Percentiles rank a stretch among this genome's conserved stretches.
Conservation (phyloP, 1,140 invertebrate genomes). For the Eueides isabella region DNA sequence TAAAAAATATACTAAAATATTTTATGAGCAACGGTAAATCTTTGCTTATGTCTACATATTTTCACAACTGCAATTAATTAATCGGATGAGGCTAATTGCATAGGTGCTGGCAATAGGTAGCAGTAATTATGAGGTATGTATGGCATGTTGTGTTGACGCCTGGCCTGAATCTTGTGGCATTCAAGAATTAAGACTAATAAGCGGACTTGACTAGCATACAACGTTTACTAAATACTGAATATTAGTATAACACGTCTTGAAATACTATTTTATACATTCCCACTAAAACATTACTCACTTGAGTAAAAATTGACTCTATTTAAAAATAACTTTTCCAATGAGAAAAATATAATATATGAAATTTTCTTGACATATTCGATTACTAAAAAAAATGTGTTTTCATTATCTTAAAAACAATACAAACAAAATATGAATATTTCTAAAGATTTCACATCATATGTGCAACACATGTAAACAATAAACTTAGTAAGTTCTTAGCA, state of each 20-base stretch:
- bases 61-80: conserved; percentile 3
- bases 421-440: background rate
- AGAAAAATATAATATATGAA: no score
- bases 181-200: background rate
- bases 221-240: background rate
- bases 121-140: background rate
- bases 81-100: conserved; percentile 9
- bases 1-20: background rate
- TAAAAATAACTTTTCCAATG: no score
- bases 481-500: conserved; percentile 7
- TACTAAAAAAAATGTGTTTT: background rate
- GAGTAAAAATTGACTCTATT: no score
- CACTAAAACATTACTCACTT: no score
- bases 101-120: background rate
- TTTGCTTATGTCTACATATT: background rate
- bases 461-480: conserved; percentile 20
- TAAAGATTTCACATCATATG: conserved; percentile 12
- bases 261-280: background rate
- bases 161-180: conserved; percentile 3
- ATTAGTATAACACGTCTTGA: background rate
- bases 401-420: background rate
- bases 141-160: background rate
- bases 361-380: no score
- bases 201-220: background rate
- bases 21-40: conserved; percentile 2